Conservation (phyloP, 2,113 vertebrate genomes). For the Centropus unirufus region DNA sequence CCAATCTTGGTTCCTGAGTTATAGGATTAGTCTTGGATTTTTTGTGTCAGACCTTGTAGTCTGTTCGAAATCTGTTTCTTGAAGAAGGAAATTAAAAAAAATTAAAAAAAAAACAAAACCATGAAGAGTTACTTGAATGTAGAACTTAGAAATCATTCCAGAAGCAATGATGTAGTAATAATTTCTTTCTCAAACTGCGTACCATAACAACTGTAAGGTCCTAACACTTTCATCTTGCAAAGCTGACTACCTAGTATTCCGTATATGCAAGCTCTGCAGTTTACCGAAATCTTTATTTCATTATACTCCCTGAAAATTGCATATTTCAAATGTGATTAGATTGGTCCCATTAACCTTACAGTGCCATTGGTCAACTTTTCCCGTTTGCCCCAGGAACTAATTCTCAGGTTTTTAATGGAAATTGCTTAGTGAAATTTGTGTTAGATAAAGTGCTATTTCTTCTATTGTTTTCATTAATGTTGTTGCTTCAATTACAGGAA, state of each 20-base stretch:
- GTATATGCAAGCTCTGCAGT: not conserved
- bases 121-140: not conserved
- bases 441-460: conserved; percentile 1
- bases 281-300: conserved; percentile 13
- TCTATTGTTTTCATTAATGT: conserved; percentile 21
- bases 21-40: too few species aligned
- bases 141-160: not conserved
- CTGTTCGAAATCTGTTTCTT: not conserved
- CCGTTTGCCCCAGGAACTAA: conserved; percentile 24
- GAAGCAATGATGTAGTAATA: not conserved
- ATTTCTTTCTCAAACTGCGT: not conserved
- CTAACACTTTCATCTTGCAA: not conserved
- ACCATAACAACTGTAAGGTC: not conserved
- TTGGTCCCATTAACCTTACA: conserved; percentile 45
- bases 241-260: not conserved
- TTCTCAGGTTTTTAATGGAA: conserved; percentile 36
- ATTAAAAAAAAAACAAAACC: not conserved
- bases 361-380: conserved; percentile 42
- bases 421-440: not conserved
- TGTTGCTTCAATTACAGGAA: conserved; percentile 21
- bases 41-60: not conserved
- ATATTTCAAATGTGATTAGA: conserved; percentile 8
- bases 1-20: too few species aligned
- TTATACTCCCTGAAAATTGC: conserved; percentile 13
- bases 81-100: not conserved